A percentile compares a stretch with the other conserved stretches of the same genome.
Evolutionary conservation across 2,113 vertebrate genomes (phyloP).

Genomic region (Micromys minutus): DNA sequence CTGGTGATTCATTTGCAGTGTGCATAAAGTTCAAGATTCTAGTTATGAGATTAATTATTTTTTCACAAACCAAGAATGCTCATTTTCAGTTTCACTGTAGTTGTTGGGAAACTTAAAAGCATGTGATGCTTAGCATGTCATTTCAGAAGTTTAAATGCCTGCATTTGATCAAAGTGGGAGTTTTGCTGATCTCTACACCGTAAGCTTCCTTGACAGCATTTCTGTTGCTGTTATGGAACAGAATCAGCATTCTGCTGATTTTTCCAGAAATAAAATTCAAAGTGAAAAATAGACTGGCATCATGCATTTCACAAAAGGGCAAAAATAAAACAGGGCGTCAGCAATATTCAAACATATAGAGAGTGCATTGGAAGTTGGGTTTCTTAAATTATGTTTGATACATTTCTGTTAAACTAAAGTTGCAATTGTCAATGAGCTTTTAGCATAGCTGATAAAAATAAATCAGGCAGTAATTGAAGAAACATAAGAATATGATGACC

Average conservation of each 20-base stretch:
- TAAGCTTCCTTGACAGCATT: background rate
- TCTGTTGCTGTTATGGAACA: constrained; percentile 17
- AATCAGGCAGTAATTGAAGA: constrained; percentile 60
- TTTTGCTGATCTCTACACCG: background rate
- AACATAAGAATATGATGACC: constrained; percentile 57
- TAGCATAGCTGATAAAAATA: constrained; percentile 66
- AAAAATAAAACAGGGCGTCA: constrained; percentile 67
- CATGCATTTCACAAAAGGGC: constrained; percentile 26
- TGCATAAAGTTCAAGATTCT: constrained; percentile 18
- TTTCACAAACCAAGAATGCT: background rate
- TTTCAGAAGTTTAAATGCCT: background rate
- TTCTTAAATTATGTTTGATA: constrained; percentile 75
- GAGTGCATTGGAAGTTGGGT: constrained; percentile 58
- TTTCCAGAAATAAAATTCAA: constrained; percentile 76
- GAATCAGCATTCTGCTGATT: constrained; percentile 67
- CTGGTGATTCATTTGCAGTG: background rate
- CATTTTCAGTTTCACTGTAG: background rate
- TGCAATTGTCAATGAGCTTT: constrained; percentile 70
- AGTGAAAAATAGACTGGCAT: constrained; percentile 72
- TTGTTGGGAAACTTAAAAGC: background rate
- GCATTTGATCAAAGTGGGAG: background rate
- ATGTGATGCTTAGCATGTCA: background rate
- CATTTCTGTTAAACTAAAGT: constrained; percentile 61
- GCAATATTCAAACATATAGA: constrained; percentile 67
- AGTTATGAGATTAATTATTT: background rate